phyloP scores from a whole-genome alignment of 2,888 invertebrate genomes.

The Ryuthela nishihirai region DNA sequence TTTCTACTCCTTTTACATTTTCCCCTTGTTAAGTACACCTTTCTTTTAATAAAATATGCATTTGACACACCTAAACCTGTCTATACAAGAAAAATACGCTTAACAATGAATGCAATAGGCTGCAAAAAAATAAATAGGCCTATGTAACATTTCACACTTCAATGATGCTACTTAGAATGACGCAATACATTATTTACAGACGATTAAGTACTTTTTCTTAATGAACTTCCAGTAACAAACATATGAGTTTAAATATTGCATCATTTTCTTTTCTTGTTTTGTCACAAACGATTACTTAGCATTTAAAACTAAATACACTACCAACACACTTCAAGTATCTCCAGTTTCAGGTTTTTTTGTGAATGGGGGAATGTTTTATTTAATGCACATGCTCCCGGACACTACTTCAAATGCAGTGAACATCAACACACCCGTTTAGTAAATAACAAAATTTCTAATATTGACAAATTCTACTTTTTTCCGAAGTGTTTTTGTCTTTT shows the following conservation, averaged over 20 bases:
- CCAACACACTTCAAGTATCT: too few relatives aligned
- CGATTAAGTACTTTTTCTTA: slow-evolving; percentile 17
- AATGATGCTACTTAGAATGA: slow-evolving; percentile 24
- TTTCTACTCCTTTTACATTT: too few relatives aligned
- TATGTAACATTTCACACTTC: slow-evolving; percentile 25
- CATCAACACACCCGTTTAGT: too few relatives aligned
- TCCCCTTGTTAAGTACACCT: too few relatives aligned
- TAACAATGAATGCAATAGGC: slow-evolving; percentile 7
- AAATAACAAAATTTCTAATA: too few relatives aligned
- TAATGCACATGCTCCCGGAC: slow-evolving; percentile 16
- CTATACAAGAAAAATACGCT: slow-evolving; percentile 27
- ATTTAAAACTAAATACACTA: too few relatives aligned
- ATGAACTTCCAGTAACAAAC: slow-evolving; percentile 32
- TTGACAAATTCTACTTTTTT: too few relatives aligned
- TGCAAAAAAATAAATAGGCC: slow-evolving; percentile 26
- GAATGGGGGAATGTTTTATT: slow-evolving; percentile 29
- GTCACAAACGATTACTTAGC: slow-evolving; percentile 8
- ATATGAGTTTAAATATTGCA: slow-evolving; percentile 12
- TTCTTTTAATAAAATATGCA: slow-evolving; percentile 34
- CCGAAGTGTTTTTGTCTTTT: too few relatives aligned
- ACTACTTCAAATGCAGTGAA: too few relatives aligned
- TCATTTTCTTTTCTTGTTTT: slow-evolving; percentile 13
- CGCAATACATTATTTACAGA: slow-evolving; percentile 16
- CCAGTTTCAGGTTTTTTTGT: slow-evolving; percentile 3
- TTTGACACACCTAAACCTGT: slow-evolving; percentile 33